Percentiles rank a stretch among this genome's conserved stretches.
These are phyloP conservation scores for Lasioglossum calceatum DNA, from an alignment of 2,888 invertebrate species.

Conservation along the genomic window DNA sequence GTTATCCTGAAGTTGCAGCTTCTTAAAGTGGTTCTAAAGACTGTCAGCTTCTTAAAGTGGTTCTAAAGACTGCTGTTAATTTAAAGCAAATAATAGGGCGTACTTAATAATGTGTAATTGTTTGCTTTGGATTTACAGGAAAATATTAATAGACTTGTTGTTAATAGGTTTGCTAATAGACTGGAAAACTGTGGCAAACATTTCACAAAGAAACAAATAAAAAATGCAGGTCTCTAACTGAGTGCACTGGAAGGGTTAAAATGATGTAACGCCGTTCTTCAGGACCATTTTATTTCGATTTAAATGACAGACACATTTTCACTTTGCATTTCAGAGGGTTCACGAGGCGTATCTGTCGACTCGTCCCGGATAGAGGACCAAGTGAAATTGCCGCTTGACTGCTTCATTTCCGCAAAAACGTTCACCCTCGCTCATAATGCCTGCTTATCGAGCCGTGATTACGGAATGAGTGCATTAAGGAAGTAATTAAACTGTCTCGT, in stretches of 20 bases:
- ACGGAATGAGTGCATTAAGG: neutral
- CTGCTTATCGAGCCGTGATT: neutral
- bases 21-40: neutral
- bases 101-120: too few relatives aligned
- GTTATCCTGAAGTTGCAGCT: neutral
- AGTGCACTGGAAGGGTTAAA: neutral
- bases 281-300: neutral
- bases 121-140: too few relatives aligned
- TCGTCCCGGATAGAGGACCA: neutral
- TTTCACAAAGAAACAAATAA: too few relatives aligned
- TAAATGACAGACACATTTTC: neutral
- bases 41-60: neutral
- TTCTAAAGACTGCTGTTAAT: neutral
- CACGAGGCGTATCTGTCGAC: neutral
- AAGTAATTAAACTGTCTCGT: constrained; percentile 29
- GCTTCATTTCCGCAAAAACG: neutral
- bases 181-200: too few relatives aligned
- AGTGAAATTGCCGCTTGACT: neutral
- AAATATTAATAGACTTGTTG: too few relatives aligned
- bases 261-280: neutral
- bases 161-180: too few relatives aligned
- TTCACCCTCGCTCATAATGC: neutral
- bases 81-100: too few relatives aligned
- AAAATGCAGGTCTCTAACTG: too few relatives aligned
- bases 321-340: neutral